Base-by-base conservation (phyloP, 37 sponge, comb jelly and placozoan species). In the Halichondria panicea region DNA sequence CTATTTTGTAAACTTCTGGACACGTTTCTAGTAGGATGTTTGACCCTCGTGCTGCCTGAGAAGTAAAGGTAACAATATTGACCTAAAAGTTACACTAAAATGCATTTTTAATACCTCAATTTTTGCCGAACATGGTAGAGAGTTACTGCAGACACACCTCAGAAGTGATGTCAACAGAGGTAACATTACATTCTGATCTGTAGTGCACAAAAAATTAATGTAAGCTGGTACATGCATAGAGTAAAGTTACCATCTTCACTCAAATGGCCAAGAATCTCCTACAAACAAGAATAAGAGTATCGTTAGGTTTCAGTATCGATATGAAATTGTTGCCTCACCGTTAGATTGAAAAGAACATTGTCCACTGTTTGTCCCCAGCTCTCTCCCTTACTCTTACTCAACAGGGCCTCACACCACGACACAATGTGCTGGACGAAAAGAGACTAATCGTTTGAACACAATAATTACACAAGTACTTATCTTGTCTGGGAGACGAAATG, bases 1-100 rank as follows among this genome's bases (percentile, higher is more conserved):
- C 28, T 4, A 24, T 12, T 44, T 68, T 66, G 59, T 78, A 11
- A 9, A 39, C 35, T 8, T 28, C 9, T 1, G 19, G 41, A 32
- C 79, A 78, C 57, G 43, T 43, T 43, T 78, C 79, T 58, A 78
- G 39, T 24, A 78, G 59, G 34, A 24, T 30, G 33, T 78, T 78
- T 30, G 44, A 56, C 1, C 43, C 68, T 38, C 79, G 68, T 38
- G 59, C 53, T 40, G 68, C 68, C 79, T 78, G 58, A 2, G 60
- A n/a, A 58, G 27, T 45, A 70, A 24, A 70, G 31, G 21, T 48
- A 5, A 18, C 71, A 45, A 44, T n/a, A 15, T 28, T 45, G 8
- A 27, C 12, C 60, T n/a, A 24, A 58, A 58, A 25, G 7, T 58
- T n/a, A 7, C n/a, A 7, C 15, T 58, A 22, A 12, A 4, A 11